Evolutionary conservation across 2,113 vertebrate species (phyloP).

Genomic region (Hippopotamus amphibius): DNA sequence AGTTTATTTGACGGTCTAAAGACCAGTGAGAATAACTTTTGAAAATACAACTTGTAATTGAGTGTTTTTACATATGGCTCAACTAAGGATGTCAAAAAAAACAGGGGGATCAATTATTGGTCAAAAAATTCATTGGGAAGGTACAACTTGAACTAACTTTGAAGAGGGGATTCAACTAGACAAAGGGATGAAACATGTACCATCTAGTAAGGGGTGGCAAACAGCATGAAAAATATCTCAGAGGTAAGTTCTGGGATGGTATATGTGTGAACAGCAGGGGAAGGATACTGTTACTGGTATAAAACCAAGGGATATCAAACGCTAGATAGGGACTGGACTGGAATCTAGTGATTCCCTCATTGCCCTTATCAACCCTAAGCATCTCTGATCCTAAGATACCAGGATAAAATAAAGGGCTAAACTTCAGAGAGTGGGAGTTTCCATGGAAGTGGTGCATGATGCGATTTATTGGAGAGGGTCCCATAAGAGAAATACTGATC

Average conservation of each 20-base stretch:
- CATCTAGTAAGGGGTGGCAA: neutral
- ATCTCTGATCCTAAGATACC: neutral
- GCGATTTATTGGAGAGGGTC: neutral
- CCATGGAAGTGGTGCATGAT: fast-evolving
- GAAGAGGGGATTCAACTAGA: neutral
- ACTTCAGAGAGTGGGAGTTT: neutral
- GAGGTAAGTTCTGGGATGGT: neutral
- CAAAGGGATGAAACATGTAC: neutral
- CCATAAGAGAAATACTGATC: no score
- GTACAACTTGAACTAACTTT: neutral
- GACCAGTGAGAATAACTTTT: neutral
- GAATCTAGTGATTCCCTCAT: neutral
- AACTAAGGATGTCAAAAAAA: neutral
- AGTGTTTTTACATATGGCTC: neutral
- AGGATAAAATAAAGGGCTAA: neutral
- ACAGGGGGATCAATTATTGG: neutral
- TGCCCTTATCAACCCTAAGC: neutral
- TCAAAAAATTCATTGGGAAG: neutral
- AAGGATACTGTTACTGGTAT: neutral
- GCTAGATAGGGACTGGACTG: neutral
- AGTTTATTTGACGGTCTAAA: neutral
- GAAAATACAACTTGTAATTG: neutral
- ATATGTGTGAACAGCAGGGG: fast-evolving
- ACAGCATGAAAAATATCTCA: neutral
- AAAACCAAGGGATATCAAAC: neutral